Conservation (phyloP, 1,140 invertebrate species). For the Hyposmocoma kahamanoa region DNA sequence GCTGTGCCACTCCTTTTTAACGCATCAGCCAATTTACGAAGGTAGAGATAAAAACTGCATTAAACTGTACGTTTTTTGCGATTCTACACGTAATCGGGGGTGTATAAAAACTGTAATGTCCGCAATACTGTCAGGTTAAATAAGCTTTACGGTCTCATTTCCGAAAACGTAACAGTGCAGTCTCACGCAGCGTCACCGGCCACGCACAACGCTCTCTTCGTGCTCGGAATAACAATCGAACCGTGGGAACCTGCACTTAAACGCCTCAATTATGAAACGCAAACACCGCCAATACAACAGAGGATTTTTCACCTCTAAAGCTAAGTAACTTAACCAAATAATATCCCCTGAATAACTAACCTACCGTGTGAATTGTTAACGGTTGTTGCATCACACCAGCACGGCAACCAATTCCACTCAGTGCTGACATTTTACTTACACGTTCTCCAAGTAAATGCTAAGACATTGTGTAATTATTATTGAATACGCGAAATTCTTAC, state of each 20-base stretch:
- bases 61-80: too few species aligned
- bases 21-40: too few species aligned
- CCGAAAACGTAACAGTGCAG: conserved; percentile 40
- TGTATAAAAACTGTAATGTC: too few species aligned
- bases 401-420: conserved; percentile 10
- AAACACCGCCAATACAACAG: conserved; percentile 24
- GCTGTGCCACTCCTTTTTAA: too few species aligned
- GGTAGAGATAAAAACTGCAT: too few species aligned
- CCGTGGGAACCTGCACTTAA: conserved; percentile 53
- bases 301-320: conserved; percentile 32
- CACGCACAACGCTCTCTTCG: conserved; percentile 40
- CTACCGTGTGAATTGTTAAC: conserved; percentile 35
- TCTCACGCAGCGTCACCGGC: conserved; percentile 39
- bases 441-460: conserved; percentile 1
- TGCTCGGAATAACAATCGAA: conserved; percentile 56
- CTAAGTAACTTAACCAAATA: conserved; percentile 27
- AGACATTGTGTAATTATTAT: not conserved
- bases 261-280: conserved; percentile 48
- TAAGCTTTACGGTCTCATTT: conserved; percentile 24
- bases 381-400: conserved; percentile 29
- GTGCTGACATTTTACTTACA: conserved; percentile 21
- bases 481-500: too few species aligned
- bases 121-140: too few species aligned
- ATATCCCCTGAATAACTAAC: conserved; percentile 26
- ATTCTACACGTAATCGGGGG: too few species aligned